Evolutionary conservation across 1,140 invertebrate species (phyloP).

Genomic region (Drosophila sechellia): DNA sequence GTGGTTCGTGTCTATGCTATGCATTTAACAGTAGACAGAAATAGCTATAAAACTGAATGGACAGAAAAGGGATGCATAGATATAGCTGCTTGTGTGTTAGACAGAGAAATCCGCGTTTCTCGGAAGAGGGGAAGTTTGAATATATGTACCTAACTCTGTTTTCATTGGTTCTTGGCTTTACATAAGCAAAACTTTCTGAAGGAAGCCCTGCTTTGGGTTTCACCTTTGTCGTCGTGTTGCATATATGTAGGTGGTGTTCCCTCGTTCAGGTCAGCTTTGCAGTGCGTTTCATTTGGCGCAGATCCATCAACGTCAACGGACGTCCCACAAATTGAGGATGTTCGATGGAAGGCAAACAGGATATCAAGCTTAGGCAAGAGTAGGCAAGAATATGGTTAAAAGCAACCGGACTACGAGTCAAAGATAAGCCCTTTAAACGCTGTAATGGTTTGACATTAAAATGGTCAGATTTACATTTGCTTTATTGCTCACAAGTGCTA

Average conservation of each 20-base stretch:
- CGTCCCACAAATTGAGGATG: conserved; percentile 23
- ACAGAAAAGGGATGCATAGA: conserved; percentile 3
- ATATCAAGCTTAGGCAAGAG: conserved; percentile 1
- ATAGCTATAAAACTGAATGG: conserved; percentile 1
- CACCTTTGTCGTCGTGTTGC: background rate
- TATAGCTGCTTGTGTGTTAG: background rate
- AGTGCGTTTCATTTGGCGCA: conserved; percentile 46
- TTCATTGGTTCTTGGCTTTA: conserved; percentile 27
- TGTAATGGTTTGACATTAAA: no score
- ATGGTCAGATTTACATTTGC: no score
- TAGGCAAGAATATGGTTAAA: background rate
- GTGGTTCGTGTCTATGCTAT: conserved; percentile 54
- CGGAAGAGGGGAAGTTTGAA: conserved; percentile 38
- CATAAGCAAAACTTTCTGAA: conserved; percentile 8
- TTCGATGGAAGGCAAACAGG: background rate
- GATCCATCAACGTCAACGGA: conserved; percentile 74
- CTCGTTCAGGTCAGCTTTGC: conserved; percentile 12
- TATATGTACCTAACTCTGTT: conserved; percentile 31
- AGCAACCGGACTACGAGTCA: background rate
- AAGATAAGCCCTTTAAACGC: no score
- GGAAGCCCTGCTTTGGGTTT: background rate
- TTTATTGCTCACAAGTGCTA: conserved; percentile 9
- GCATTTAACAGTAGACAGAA: background rate
- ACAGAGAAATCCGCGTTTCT: conserved; percentile 7
- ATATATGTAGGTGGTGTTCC: conserved; percentile 20